Evolutionary conservation across 2,888 invertebrate species (phyloP).

Genomic region (Xanthia togata): DNA sequence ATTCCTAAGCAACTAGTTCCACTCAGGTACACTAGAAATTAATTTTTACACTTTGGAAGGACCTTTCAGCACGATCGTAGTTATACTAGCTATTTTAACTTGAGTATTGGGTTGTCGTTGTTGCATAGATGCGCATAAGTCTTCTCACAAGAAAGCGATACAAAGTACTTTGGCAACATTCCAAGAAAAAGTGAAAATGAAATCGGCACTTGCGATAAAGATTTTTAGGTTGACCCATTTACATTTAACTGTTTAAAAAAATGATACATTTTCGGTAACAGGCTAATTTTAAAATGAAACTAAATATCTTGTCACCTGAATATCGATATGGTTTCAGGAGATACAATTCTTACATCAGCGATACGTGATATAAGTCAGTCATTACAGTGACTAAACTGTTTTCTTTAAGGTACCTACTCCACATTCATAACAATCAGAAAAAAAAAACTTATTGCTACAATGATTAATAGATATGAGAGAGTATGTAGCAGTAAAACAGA

Average conservation of each 20-base stretch:
- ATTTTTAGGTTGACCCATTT: slow-evolving; percentile 26
- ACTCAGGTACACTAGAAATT: neutral
- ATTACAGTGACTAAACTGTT: neutral
- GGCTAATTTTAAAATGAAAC: neutral
- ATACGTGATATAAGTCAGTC: neutral
- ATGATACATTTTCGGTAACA: neutral
- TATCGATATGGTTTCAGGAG: slow-evolving; percentile 18
- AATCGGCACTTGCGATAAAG: slow-evolving; percentile 41
- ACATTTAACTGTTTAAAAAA: slow-evolving; percentile 12
- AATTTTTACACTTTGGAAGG: neutral
- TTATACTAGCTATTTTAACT: neutral
- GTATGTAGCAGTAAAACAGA: neutral
- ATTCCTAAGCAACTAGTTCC: neutral
- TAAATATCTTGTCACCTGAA: neutral
- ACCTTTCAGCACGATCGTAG: neutral
- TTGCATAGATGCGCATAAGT: slow-evolving; percentile 11
- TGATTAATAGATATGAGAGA: neutral
- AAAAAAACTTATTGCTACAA: neutral
- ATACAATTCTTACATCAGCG: slow-evolving; percentile 8
- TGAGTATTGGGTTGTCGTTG: neutral
- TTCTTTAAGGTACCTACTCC: neutral
- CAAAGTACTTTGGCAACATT: slow-evolving; percentile 44
- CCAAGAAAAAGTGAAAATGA: slow-evolving; percentile 44
- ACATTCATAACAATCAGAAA: neutral
- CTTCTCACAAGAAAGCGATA: slow-evolving; percentile 18